Base-by-base conservation (phyloP, 2,113 vertebrate species). In the Charina bottae region DNA sequence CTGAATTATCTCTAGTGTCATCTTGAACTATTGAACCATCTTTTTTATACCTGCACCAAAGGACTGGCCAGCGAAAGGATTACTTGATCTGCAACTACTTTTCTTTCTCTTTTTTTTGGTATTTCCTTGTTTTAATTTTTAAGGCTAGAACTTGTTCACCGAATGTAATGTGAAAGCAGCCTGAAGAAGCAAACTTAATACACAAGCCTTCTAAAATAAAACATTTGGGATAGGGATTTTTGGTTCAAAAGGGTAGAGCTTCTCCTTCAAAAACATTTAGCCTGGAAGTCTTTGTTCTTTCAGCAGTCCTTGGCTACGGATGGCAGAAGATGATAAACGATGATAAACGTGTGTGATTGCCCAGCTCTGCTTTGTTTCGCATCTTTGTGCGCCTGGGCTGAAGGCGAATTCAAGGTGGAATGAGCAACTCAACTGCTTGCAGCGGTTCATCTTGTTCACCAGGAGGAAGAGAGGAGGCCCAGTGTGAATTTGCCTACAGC, bases 71-170 rank as follows among this genome's bases (percentile, higher is more conserved):
- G 92, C 95, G 94, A 94, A 78, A 78, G 94, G 93, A 93, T 96
- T 96, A 90, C 95, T 78, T 96, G 94, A 95, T 94, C 87, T 94
- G 94, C 95, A 90, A 95, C 91, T 1, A 0, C 33, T 78, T 13
- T 58, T 28, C 94, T 94, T 96, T n/a, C n/a, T n/a, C n/a, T n/a
- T n/a, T n/a, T n/a, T 95, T 95, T 96, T 96, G 95, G 93, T 28
- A 95, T 85, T 93, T 94, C 83, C 78, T 94, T 91, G 92, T 96
- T 95, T 95, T 95, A 95, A 90, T 88, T 95, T 96, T 96, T 83
- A 96, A 94, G 72, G 64, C n/a, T 26, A 94, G 85, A 83, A 59
- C 92, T 95, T 93, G 92, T 94, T 94, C 93, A 95, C 93, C 94
- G 93, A 95, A 94, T 92, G 93, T 92, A 90, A 62, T 68, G 88